Evolutionary conservation across 2,113 vertebrate species (phyloP).

Genomic region (Aldabrachelys gigantea): DNA sequence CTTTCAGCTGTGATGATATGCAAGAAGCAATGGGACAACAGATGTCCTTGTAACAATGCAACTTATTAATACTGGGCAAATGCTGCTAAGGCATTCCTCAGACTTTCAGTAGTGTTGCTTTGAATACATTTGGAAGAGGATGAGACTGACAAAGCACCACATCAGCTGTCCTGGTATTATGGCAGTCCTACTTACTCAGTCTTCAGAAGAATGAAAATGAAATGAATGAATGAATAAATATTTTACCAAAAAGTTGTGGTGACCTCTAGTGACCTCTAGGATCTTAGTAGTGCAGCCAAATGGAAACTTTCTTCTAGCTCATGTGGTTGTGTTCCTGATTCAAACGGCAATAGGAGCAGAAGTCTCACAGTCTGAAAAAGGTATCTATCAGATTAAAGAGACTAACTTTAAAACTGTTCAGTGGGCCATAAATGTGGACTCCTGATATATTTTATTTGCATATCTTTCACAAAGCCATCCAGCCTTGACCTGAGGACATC

Average conservation of each 20-base stretch:
- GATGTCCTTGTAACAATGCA: conserved; percentile 9
- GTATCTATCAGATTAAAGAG: background rate
- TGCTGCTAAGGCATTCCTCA: conserved; percentile 1
- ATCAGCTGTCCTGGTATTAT: background rate
- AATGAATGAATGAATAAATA: background rate
- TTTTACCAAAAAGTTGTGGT: background rate
- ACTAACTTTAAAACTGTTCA: background rate
- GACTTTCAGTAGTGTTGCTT: background rate
- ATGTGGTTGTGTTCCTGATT: background rate
- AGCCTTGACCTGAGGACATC: background rate
- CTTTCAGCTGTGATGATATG: background rate
- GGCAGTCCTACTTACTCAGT: background rate
- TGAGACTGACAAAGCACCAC: background rate
- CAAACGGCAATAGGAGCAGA: background rate
- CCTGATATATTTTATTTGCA: background rate
- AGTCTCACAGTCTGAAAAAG: background rate
- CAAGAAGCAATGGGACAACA: background rate
- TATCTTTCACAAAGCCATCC: background rate
- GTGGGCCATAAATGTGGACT: background rate
- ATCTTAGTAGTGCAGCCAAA: background rate
- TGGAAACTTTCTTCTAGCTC: background rate
- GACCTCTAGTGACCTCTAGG: background rate
- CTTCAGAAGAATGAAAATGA: background rate
- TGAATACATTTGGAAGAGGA: background rate
- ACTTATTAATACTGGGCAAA: background rate